Base-by-base conservation (phyloP, 2,113 vertebrate genomes). In the Blennius ocellaris region DNA sequence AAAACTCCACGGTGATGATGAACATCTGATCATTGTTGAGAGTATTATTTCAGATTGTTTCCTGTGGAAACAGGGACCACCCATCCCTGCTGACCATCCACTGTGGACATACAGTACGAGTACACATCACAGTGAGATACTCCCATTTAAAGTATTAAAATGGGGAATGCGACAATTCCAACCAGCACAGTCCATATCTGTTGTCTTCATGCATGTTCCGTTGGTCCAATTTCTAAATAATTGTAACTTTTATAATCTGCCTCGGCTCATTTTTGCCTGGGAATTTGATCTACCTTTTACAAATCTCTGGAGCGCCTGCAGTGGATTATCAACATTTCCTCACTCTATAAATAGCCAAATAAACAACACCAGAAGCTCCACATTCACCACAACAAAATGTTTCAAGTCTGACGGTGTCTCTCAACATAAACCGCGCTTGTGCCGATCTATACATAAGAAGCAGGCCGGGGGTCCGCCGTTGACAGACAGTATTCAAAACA, bases 301-400 rank as follows among this genome's bases (percentile, higher is more conserved):
- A 78, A 76, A 84, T 69, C 71, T 85, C 75, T 47, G 5, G 59
- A 57, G 76, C 58, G 70, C 12, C 60, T 44, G 51, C 40, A 17
- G 36, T 21, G 41, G 72, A 82, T 76, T 65, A 77, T 66, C 40
- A 76, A 67, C 65, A 83, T 75, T 69, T 65, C 61, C 53, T 61
- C 54, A n/a, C 48, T 64, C 70, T 82, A 90, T 80, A 76, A 90
- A 90, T 80, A 89, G 68, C 58, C 8, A 0, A 39, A 65, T 45
- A 69, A 65, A 60, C 61, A 84, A 54, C 47, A 76, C 76, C 50
- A 81, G 12, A 73, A 63, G 55, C 8, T 55, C 40, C 21, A 59
- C 47, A 14, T 36, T 65, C 10, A 36, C 17, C 30, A 47, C 44
- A 47, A 47, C 5, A 48, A n/a, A 39, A 60, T 1, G 8, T 12